Conservation (phyloP, 2,113 vertebrate genomes). For the Bettongia penicillata region DNA sequence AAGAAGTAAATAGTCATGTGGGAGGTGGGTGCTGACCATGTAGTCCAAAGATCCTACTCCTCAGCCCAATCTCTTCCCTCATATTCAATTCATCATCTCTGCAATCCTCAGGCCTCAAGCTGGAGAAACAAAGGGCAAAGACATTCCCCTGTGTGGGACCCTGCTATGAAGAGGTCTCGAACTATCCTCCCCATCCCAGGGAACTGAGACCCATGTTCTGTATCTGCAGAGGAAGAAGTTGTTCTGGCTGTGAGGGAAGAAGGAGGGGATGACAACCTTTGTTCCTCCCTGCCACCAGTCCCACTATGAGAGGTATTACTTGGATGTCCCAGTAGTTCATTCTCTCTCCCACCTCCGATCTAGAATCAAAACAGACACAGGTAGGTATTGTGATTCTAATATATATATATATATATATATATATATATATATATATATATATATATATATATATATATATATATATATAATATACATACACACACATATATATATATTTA, state of each 20-base stretch:
- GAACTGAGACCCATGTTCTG: background rate
- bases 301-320: background rate
- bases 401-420: too few relatives aligned
- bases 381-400: background rate
- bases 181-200: background rate
- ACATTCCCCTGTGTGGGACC: background rate
- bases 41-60: background rate
- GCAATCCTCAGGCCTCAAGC: background rate
- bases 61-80: background rate
- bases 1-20: background rate
- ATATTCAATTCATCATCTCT: background rate
- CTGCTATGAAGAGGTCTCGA: background rate
- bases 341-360: background rate
- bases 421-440: too few relatives aligned
- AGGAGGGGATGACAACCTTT: background rate
- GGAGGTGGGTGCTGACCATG: background rate
- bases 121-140: background rate
- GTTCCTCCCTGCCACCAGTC: background rate
- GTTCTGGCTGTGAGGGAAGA: background rate
- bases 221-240: background rate
- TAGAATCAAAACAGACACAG: background rate
- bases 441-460: too few relatives aligned
- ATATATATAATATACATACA: too few relatives aligned
- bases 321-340: background rate
- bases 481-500: too few relatives aligned